Percentiles rank a stretch among this genome's conserved stretches.
phyloP scores from a whole-genome alignment of 2,888 invertebrate genomes.

The Dilophus febrilis region DNA sequence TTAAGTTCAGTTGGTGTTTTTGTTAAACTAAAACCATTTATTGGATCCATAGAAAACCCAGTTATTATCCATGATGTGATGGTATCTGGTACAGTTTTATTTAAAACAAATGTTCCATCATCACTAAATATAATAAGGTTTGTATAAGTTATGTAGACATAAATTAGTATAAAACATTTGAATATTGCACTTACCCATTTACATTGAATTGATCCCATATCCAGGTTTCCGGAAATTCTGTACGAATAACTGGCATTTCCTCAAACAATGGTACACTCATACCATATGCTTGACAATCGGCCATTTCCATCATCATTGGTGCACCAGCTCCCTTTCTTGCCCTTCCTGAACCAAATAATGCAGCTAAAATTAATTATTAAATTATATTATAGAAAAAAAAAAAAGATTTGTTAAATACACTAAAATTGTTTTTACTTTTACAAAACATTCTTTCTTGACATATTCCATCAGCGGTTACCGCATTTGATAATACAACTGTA shows the following conservation, averaged over 20 bases:
- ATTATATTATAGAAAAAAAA: no score
- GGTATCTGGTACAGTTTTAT: slow-evolving; percentile 57
- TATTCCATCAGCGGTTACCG: no score
- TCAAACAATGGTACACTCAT: no score
- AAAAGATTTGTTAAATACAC: no score
- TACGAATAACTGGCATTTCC: slow-evolving; percentile 7
- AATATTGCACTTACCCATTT: slow-evolving; percentile 2
- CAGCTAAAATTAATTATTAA: no score
- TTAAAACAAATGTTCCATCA: slow-evolving; percentile 20
- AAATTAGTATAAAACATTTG: neutral
- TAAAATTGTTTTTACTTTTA: no score
- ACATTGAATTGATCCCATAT: slow-evolving; percentile 25
- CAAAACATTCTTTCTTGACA: no score
- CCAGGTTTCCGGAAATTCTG: slow-evolving; percentile 12
- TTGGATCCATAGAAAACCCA: slow-evolving; percentile 63
- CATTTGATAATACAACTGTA: no score
- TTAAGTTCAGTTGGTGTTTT: slow-evolving; percentile 46
- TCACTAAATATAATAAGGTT: neutral
- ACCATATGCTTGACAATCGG: no score
- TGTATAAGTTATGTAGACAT: neutral
- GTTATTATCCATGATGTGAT: slow-evolving; percentile 73
- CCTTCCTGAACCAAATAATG: no score
- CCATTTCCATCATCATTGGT: no score
- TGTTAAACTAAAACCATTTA: slow-evolving; percentile 60
- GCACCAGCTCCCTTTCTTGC: no score